phyloP scores from a whole-genome alignment of 64 coral and sea anemone genomes.

The Porites australiensis region DNA sequence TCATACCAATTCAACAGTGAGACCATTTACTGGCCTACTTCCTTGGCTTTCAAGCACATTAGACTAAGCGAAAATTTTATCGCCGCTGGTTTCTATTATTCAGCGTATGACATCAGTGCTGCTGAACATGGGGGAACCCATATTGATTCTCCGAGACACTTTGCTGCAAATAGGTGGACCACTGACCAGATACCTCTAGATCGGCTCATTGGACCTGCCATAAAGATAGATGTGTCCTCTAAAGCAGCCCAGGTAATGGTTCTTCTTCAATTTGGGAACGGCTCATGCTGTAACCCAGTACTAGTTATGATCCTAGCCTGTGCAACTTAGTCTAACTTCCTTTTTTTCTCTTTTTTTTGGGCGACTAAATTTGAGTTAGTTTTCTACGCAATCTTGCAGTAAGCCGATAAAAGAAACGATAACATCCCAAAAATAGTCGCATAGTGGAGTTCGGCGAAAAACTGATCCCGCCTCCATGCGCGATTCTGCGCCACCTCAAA shows the following conservation, averaged over 20 bases:
- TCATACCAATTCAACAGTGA: slow-evolving; percentile 72
- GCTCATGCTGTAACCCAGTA: too few species aligned
- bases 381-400: too few species aligned
- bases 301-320: too few species aligned
- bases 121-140: slow-evolving; percentile 92
- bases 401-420: too few species aligned
- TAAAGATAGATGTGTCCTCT: slow-evolving; percentile 79
- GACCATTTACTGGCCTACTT: slow-evolving; percentile 74
- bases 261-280: too few species aligned
- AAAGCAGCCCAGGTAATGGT: slow-evolving; percentile 50
- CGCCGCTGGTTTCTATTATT: slow-evolving; percentile 35
- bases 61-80: slow-evolving; percentile 35
- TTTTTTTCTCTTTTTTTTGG: too few species aligned
- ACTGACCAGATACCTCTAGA: slow-evolving; percentile 77
- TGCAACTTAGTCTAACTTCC: too few species aligned
- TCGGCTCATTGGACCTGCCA: slow-evolving; percentile 76
- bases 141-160: slow-evolving; percentile 75
- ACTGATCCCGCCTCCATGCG: too few species aligned
- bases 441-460: too few species aligned
- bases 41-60: slow-evolving; percentile 49
- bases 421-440: too few species aligned
- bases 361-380: too few species aligned
- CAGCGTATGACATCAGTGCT: slow-evolving; percentile 69
- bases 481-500: too few species aligned
- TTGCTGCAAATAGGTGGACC: slow-evolving; percentile 38